Conservation (phyloP, 2,113 vertebrate genomes). For the Brachyistius frenatus region DNA sequence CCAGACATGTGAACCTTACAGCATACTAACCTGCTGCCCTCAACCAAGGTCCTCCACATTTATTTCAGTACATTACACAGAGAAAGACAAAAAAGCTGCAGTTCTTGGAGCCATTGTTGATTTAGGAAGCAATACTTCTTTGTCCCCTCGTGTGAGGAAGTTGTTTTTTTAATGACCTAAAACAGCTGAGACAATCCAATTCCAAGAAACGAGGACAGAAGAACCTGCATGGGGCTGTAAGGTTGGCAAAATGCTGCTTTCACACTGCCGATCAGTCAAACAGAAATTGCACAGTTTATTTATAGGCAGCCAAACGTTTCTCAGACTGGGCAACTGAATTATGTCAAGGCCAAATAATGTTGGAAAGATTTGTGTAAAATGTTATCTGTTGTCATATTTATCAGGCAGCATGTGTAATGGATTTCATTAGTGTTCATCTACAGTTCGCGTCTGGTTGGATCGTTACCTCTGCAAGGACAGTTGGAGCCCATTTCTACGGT, state of each 20-base stretch:
- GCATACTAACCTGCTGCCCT: constrained; percentile 48
- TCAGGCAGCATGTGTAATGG: constrained; percentile 23
- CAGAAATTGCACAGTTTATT: constrained; percentile 2
- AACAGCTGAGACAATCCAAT: constrained; percentile 1
- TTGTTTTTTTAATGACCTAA: constrained; percentile 18
- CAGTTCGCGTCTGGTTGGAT: constrained; percentile 23
- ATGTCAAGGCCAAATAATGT: constrained; percentile 22
- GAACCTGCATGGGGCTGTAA: neutral
- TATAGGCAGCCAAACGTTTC: constrained; percentile 15
- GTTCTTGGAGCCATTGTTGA: constrained; percentile 43
- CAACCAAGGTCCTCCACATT: constrained; percentile 31
- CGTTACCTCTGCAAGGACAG: constrained; percentile 33
- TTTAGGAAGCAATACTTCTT: constrained; percentile 49
- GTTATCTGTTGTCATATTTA: constrained; percentile 54
- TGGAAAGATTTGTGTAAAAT: constrained; percentile 24
- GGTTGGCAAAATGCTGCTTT: constrained; percentile 15
- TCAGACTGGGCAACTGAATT: constrained; percentile 7
- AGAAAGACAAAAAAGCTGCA: constrained; percentile 48
- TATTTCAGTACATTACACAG: constrained; percentile 48
- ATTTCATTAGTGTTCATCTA: constrained; percentile 26
- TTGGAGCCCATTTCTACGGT: constrained; percentile 55
- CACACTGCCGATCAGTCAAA: constrained; percentile 11
- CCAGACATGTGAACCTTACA: constrained; percentile 65
- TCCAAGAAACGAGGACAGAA: constrained; percentile 1
- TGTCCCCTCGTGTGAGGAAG: constrained; percentile 29